Conservation (phyloP, 2,888 invertebrate genomes). For the Lithophane socia region DNA sequence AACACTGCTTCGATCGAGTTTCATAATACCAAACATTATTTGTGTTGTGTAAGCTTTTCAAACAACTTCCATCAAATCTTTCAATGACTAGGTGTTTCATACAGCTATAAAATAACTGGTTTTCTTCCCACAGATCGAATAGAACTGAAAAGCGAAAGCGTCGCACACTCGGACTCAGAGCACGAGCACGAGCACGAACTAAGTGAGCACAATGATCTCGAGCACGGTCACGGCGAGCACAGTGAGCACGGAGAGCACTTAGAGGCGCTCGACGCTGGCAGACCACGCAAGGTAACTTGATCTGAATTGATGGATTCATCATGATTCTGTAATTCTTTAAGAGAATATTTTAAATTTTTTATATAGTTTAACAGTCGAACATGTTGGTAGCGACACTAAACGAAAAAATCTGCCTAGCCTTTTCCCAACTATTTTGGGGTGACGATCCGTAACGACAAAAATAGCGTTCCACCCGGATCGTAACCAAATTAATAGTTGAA, state of each 20-base stretch:
- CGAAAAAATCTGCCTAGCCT: too few relatives aligned
- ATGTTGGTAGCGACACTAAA: neutral
- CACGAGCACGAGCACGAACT: constrained; percentile 75
- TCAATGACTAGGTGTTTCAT: neutral
- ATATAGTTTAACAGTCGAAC: neutral
- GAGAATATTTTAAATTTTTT: neutral
- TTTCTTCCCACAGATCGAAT: constrained; percentile 75
- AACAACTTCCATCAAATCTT: neutral
- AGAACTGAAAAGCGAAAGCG: constrained; percentile 82
- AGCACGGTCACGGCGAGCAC: constrained; percentile 73
- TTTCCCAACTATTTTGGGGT: too few relatives aligned
- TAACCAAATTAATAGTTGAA: too few relatives aligned
- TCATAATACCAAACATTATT: neutral
- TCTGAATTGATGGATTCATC: constrained; percentile 52
- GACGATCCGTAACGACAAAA: too few relatives aligned
- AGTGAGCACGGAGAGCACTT: constrained; percentile 75
- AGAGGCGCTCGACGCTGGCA: constrained; percentile 79
- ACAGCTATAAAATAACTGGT: neutral
- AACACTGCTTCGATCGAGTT: neutral
- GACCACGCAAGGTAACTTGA: constrained; percentile 88
- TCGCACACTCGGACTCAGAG: constrained; percentile 83
- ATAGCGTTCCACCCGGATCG: too few relatives aligned
- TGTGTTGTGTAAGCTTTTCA: neutral
- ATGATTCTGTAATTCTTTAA: neutral
- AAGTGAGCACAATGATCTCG: constrained; percentile 77